Evolutionary conservation across 1,140 invertebrate genomes (phyloP).

Genomic region (Meloidogyne hapla): DNA sequence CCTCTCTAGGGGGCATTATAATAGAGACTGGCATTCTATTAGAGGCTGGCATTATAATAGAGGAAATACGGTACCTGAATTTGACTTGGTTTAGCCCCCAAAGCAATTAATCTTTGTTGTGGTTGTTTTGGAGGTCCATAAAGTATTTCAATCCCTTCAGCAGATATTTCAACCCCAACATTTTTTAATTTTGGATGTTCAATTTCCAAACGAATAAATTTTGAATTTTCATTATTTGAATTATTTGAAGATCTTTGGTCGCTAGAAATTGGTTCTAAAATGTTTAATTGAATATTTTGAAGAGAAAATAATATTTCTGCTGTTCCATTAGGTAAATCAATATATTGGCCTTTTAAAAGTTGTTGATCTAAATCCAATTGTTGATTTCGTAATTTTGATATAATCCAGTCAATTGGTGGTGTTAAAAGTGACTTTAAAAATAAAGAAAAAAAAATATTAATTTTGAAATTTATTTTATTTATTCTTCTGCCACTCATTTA

Average conservation of each 20-base stretch:
- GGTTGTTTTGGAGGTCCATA: constrained; percentile 5
- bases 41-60: too few relatives aligned
- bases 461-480: too few relatives aligned
- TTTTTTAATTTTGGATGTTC: constrained; percentile 10
- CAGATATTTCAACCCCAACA: constrained; percentile 7
- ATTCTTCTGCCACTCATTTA: too few relatives aligned
- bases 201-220: constrained; percentile 13
- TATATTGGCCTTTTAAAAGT: constrained; percentile 9
- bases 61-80: too few relatives aligned
- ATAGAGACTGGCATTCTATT: too few relatives aligned
- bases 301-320: constrained; percentile 27
- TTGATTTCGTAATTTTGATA: neutral
- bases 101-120: constrained; percentile 23
- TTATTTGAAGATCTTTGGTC: constrained; percentile 2
- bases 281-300: neutral
- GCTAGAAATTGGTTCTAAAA: neutral
- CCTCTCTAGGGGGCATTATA: too few relatives aligned
- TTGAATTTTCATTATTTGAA: neutral
- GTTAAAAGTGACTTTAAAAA: constrained; percentile 16
- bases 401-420: constrained; percentile 18
- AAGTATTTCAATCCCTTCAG: constrained; percentile 28
- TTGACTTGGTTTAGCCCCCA: constrained; percentile 22
- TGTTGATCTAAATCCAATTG: constrained; percentile 5
- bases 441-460: too few relatives aligned
- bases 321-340: constrained; percentile 24